Percentiles rank a stretch among this genome's conserved stretches.
Evolutionary conservation across 2,113 vertebrate genomes (phyloP).

Genomic region (Atlantisia rogersi): DNA sequence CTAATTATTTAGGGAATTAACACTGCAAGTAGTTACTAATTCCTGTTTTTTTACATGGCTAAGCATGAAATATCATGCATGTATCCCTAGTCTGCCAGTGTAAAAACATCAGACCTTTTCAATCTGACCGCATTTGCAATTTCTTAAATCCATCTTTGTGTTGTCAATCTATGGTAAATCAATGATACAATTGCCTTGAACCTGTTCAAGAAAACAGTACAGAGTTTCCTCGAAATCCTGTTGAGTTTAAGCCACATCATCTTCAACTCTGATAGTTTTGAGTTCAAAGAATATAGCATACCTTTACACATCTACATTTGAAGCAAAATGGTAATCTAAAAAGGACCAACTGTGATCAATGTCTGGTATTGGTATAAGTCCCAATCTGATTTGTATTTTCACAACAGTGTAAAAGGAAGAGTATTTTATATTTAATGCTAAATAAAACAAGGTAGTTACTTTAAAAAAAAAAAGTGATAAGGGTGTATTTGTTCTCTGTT

Average conservation of each 20-base stretch:
- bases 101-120: neutral
- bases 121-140: neutral
- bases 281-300: neutral
- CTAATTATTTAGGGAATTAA: neutral
- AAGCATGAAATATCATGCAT: neutral
- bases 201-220: neutral
- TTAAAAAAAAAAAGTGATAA: neutral
- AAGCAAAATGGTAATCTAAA: neutral
- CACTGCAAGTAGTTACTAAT: neutral
- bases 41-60: neutral
- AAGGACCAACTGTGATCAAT: neutral
- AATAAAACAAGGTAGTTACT: constrained; percentile 6
- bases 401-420: neutral
- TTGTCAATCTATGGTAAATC: neutral
- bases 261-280: neutral
- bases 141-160: neutral
- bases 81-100: neutral
- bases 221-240: neutral
- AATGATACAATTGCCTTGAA: neutral
- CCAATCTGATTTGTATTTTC: neutral
- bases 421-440: neutral
- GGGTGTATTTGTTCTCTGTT: neutral
- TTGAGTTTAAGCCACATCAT: neutral
- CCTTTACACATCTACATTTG: neutral
- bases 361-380: neutral